These are phyloP conservation scores for Butastur rufipennis DNA, from an alignment of 2,113 vertebrate genomes.

Conservation along the genomic window DNA sequence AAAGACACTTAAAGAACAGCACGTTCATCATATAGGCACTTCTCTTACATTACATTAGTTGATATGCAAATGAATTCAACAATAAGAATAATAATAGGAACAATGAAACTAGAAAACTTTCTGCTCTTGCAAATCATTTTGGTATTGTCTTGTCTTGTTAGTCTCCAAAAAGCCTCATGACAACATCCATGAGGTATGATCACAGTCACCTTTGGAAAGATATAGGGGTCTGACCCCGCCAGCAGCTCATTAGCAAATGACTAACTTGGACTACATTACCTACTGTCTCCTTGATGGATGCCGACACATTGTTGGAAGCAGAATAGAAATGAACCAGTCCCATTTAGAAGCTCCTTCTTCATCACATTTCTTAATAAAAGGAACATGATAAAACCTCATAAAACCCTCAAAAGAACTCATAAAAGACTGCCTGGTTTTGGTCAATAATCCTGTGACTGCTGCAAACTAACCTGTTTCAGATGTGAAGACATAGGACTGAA, in stretches of 20 bases:
- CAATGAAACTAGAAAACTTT: not conserved
- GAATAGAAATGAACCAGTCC: not conserved
- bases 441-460: not conserved
- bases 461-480: not conserved
- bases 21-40: not conserved
- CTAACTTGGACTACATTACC: not conserved
- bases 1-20: not conserved
- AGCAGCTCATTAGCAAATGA: not conserved
- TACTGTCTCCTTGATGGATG: not conserved
- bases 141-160: not conserved
- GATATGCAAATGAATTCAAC: not conserved
- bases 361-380: not conserved
- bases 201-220: not conserved
- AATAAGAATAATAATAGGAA: not conserved
- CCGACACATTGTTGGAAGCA: not conserved
- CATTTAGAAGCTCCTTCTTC: not conserved
- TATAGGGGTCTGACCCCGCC: not conserved
- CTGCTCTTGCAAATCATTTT: not conserved
- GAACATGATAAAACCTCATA: not conserved
- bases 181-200: not conserved
- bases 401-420: not conserved
- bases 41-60: not conserved
- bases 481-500: not conserved
- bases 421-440: not conserved
- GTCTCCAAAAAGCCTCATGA: not conserved